A percentile compares a stretch with the other conserved stretches of the same genome.
Evolutionary conservation across 2,888 invertebrate genomes (phyloP).

Genomic region (Amphiduros pacificus): DNA sequence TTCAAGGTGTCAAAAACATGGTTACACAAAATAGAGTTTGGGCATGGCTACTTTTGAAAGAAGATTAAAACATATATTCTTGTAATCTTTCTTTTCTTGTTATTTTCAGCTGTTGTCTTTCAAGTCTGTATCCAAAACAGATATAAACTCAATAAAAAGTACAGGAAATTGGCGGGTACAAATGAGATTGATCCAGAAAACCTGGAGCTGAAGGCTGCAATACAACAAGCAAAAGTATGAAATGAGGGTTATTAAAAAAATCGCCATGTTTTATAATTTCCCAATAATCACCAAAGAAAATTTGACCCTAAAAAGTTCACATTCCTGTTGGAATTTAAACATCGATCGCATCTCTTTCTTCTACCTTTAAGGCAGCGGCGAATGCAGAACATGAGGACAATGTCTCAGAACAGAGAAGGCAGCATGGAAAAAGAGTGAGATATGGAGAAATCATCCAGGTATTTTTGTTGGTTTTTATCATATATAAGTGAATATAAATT

Average conservation of each 20-base stretch:
- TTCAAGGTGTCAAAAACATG: too few relatives aligned
- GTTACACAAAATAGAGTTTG: too few relatives aligned
- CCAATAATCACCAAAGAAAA: background rate
- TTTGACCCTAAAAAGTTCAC: background rate
- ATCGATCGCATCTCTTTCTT: background rate
- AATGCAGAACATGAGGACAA: constrained; percentile 58
- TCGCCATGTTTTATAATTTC: background rate
- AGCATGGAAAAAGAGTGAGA: constrained; percentile 55
- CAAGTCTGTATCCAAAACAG: constrained; percentile 59
- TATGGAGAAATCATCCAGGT: constrained; percentile 60
- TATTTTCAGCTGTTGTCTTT: constrained; percentile 52
- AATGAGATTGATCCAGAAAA: constrained; percentile 19
- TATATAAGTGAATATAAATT: too few relatives aligned
- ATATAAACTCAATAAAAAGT: constrained; percentile 59
- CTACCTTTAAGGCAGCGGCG: constrained; percentile 31
- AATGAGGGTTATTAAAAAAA: background rate
- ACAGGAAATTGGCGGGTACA: constrained; percentile 40
- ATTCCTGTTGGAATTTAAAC: too few relatives aligned
- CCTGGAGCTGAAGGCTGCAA: constrained; percentile 25
- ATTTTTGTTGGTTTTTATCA: background rate
- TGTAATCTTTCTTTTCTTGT: constrained; percentile 6
- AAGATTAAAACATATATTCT: too few relatives aligned
- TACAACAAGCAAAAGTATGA: constrained; percentile 37
- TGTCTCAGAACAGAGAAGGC: constrained; percentile 54
- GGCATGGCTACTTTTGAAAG: too few relatives aligned